Base-by-base conservation (phyloP, 2,113 vertebrate genomes). In the Paratilapia polleni region DNA sequence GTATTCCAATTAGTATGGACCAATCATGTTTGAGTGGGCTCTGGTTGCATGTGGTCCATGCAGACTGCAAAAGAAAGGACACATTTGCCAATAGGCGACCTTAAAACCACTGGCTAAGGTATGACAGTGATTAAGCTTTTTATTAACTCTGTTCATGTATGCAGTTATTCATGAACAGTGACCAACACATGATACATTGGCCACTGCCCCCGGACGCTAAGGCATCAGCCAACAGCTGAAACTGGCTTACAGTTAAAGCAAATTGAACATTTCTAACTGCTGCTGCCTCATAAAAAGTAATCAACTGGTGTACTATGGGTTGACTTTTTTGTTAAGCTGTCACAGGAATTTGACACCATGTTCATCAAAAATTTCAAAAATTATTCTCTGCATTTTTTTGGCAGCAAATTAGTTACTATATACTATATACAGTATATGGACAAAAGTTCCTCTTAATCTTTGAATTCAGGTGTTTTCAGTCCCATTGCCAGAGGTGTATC, bases 41-140 rank as follows among this genome's bases (percentile, higher is more conserved):
- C 7, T 38, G 36, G 36, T 38, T 38, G 36, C 36, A 38, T 38
- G 36, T 5, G 36, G 36, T 41, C 4, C 0, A 15, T 38, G n/a
- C 2, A 64, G 62, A 9, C 20, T 9, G 6, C 36, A 41, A 64
- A 64, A 64, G 1, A 11, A 64, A 20, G 34, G 22, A 15, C 34
- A 41, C 60, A 13, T 63, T 38, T n/a, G 61, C 36, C 10, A 36
- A 8, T 38, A 62, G 60, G 20, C 0, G 0, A 11, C n/a, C 31
- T n/a, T 63, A 63, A 63, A 36, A 62, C 0, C 19, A 38, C n/a
- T 38, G 11, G 61, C 10, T 2, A 63, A 36, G n/a, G 61, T 63
- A 31, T 63, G 61, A 8, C 61, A 13, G 3, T 8, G n/a, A 36
- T 5, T 36, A 36, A 36, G 5, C 7, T 36, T 36, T 36, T 36